Base-by-base conservation (phyloP, 2,888 invertebrate species). In the Cyaniris semiargus region DNA sequence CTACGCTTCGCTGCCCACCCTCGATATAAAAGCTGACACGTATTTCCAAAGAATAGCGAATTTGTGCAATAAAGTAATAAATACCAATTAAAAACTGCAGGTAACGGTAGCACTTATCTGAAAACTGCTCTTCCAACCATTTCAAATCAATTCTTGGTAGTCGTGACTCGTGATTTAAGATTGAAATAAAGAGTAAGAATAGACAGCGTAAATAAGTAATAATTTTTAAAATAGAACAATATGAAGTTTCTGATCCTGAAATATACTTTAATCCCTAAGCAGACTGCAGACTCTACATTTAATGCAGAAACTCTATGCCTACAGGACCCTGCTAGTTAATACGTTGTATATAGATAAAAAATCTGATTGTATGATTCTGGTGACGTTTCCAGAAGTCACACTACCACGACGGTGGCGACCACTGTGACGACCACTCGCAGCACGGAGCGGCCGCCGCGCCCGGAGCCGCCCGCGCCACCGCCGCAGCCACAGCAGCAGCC, bases 401-500 rank as follows among this genome's bases (percentile, higher is more conserved):
- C 86, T 21, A 88, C 84, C 81, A 83, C 85, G 76, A 83, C 86
- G 53, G 78, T 80, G 70, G 83, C 83, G 70, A 78, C 84, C 75
- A 81, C 82, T 60, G 79, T 84, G 71, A 79, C 85, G 71, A 56
- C 82, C 27, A 70, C 83, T 44, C 78, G 83, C 23, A 77, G 83
- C 56, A 81, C 84, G 60, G 79, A 81, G 72, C 81, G 83, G 23
- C 83, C 82, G 70, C 80, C 82, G 23, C 79, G 83, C 71, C 82
- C 80, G 7, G 81, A 80, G 71, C 81, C 80, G 58, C 76, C 77
- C 8, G 75, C 66, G 23, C 77, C 77, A 5, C 78, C 18, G 15
- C 70, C 74, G 7, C 76, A n/a, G 6, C 56, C 58, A 1, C 75
- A 31, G 15, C 56, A 56, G 5, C 75, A 56, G 31, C 31, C 76